phyloP scores from a whole-genome alignment of 2,888 invertebrate genomes.

The Calameuta idolon region DNA sequence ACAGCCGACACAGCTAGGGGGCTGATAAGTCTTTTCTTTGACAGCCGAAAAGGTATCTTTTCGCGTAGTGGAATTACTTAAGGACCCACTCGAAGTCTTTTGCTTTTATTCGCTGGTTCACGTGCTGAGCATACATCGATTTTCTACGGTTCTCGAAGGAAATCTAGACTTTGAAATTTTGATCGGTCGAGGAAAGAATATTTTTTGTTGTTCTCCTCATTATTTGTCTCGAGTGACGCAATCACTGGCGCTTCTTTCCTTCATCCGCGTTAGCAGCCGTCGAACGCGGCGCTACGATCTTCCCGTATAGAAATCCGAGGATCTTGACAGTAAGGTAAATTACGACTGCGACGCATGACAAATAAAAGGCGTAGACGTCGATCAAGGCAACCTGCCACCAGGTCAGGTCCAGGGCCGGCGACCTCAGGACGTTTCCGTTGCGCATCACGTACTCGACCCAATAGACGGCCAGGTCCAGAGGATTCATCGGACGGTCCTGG shows the following conservation, averaged over 20 bases:
- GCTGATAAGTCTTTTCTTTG: too few relatives aligned
- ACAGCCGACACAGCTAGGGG: too few relatives aligned
- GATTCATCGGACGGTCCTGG: too few relatives aligned
- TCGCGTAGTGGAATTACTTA: too few relatives aligned
- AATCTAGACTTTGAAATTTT: too few relatives aligned
- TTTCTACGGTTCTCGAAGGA: too few relatives aligned
- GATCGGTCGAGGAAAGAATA: neutral
- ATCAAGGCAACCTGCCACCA: constrained; percentile 66
- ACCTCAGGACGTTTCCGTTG: constrained; percentile 61
- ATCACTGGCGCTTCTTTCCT: neutral
- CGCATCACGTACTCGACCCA: too few relatives aligned
- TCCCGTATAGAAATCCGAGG: neutral
- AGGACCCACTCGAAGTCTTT: too few relatives aligned
- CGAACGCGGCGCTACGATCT: neutral
- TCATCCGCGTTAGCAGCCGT: neutral
- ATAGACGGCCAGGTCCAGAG: too few relatives aligned
- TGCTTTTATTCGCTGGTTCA: too few relatives aligned
- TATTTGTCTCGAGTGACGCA: constrained; percentile 1
- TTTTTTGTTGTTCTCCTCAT: neutral
- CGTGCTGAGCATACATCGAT: too few relatives aligned
- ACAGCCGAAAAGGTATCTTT: too few relatives aligned
- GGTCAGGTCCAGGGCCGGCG: constrained; percentile 62
- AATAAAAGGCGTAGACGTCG: constrained; percentile 69
- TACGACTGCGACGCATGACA: constrained; percentile 24
- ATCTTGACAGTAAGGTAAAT: neutral